Percentiles rank a stretch among this genome's conserved stretches.
Evolutionary conservation across 2,888 invertebrate genomes (phyloP).

Genomic region (Plagodis dolabraria): DNA sequence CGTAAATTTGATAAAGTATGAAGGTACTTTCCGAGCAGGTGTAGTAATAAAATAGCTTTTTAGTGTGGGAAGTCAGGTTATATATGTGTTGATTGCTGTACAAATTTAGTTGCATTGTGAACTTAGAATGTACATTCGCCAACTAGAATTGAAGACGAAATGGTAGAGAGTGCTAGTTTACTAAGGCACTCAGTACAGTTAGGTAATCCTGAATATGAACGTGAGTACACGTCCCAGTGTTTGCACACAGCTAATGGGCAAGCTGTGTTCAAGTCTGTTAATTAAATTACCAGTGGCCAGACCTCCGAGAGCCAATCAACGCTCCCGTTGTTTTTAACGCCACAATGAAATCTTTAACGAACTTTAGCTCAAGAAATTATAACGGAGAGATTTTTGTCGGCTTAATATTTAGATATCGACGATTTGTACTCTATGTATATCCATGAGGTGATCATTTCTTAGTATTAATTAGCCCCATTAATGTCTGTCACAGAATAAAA

Average conservation of each 20-base stretch:
- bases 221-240: slow-evolving; percentile 46
- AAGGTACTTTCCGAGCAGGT: too few relatives aligned
- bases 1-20: too few relatives aligned
- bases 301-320: slow-evolving; percentile 63
- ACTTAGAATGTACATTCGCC: too few relatives aligned
- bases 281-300: slow-evolving; percentile 72
- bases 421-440: too few relatives aligned
- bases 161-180: slow-evolving; percentile 1
- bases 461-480: too few relatives aligned
- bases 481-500: too few relatives aligned
- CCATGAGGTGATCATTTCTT: too few relatives aligned
- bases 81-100: too few relatives aligned
- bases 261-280: slow-evolving; percentile 73
- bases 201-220: slow-evolving; percentile 40
- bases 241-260: slow-evolving; percentile 73
- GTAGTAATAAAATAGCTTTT: too few relatives aligned
- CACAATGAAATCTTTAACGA: slow-evolving; percentile 58
- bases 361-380: slow-evolving; percentile 29
- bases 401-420: slow-evolving; percentile 2
- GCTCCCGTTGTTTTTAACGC: slow-evolving; percentile 65
- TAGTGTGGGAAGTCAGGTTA: too few relatives aligned
- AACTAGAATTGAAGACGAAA: not conserved
- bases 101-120: too few relatives aligned
- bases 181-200: slow-evolving; percentile 7
- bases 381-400: slow-evolving; percentile 6